Evolutionary conservation across 37 sponge, comb jelly and placozoan genomes (phyloP), one percentile per base, ranked within the genome.

Genomic region (Sycon ciliatum): DNA sequence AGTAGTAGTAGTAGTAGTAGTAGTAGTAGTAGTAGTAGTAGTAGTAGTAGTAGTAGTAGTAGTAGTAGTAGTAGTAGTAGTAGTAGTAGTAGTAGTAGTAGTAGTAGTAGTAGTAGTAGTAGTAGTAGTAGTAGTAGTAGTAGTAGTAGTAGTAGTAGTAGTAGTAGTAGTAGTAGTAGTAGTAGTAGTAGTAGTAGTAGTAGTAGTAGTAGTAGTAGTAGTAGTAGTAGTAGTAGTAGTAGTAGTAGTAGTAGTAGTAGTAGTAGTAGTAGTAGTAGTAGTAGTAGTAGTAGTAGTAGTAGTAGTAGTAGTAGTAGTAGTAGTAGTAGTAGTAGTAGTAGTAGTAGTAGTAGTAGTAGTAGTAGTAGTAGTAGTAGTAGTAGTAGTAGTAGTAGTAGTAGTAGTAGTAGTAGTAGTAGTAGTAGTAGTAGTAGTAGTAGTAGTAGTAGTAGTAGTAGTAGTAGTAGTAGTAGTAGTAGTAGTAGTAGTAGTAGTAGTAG

Each of bases 21-120:
- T 46, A 46, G 53, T 46, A 46, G 53, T 46, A 46, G 53, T 46
- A 46, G 53, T 46, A 46, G 53, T 46, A 46, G 53, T 46, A 46
- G 53, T 46, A 46, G 53, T 46, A 46, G 53, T 46, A 46, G 53
- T 46, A 46, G 53, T 46, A 46, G 53, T 46, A 46, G 53, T 46
- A 46, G 53, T 46, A 46, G 11, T 46, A 46, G 53, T 46, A 46
- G 53, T 46, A 46, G 53, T 46, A 46, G 53, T 46, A 46, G 53
- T 46, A 46, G 53, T 46, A 46, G 53, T 46, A 46, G 53, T 46
- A 46, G 53, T 46, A 46, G 53, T 46, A 46, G 53, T 46, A 46
- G 53, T 46, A 46, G 53, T 46, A 46, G 53, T 46, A 46, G 53
- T 46, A 46, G 53, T 46, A 46, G 53, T 46, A 46, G 53, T 46